Conservation (phyloP, 2,797 vertebrate genomes). For the Scyliorhinus canicula region DNA sequence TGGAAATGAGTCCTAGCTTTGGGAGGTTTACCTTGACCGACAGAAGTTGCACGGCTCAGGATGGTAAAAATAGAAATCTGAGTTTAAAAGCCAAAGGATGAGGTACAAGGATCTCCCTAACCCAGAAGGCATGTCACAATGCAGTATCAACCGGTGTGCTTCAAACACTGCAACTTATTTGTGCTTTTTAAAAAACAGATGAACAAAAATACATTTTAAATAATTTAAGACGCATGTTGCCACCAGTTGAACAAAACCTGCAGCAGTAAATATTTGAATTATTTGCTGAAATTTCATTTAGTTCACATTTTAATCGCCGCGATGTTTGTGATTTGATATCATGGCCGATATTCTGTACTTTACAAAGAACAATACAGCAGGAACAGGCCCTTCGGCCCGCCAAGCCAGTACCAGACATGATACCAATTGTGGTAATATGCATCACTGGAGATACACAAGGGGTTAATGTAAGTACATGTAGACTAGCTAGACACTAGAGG, state of each 20-base stretch:
- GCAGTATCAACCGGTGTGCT: not conserved
- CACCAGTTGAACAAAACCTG: not conserved
- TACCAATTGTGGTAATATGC: too few relatives aligned
- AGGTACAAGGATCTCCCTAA: not conserved
- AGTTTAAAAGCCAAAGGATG: not conserved
- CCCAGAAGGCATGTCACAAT: not conserved
- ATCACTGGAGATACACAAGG: too few relatives aligned
- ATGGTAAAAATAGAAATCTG: not conserved
- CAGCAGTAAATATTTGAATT: not conserved
- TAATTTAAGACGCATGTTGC: not conserved
- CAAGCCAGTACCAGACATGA: too few relatives aligned
- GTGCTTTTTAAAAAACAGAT: not conserved
- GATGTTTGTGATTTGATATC: not conserved
- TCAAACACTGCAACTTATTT: not conserved
- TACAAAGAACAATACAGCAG: too few relatives aligned
- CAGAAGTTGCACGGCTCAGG: not conserved
- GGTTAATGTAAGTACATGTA: too few relatives aligned
- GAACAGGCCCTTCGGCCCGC: too few relatives aligned
- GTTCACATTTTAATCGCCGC: not conserved
- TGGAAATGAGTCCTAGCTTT: not conserved
- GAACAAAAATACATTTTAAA: not conserved
- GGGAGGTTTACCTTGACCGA: not conserved
- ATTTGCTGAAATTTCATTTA: not conserved
- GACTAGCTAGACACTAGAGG: too few relatives aligned
- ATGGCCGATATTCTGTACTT: not conserved